phyloP scores from a whole-genome alignment of 30 jellyfish, hydroid and myxozoan species.

The Turritopsis rubra region DNA sequence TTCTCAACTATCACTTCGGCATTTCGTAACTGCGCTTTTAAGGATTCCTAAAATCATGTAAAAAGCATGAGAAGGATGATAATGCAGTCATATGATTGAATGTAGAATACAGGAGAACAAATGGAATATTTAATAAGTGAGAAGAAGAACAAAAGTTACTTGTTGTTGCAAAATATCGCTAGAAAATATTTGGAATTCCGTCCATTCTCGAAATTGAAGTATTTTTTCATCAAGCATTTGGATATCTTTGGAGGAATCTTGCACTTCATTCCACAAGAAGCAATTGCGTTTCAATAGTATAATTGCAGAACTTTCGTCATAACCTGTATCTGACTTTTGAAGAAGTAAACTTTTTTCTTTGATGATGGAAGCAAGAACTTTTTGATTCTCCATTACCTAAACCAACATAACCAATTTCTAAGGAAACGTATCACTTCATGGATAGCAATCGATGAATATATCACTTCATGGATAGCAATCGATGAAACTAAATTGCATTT shows the following conservation, averaged over 20 bases:
- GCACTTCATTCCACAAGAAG: neutral
- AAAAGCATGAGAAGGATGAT: too few species aligned
- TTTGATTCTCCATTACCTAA: neutral
- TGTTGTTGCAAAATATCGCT: neutral
- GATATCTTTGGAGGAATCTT: neutral
- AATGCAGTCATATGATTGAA: too few species aligned
- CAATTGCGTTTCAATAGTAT: neutral
- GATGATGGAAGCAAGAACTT: neutral
- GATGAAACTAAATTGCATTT: neutral
- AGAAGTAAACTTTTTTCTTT: neutral
- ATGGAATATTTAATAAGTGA: too few species aligned
- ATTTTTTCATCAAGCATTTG: neutral
- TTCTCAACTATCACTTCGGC: neutral
- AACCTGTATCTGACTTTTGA: neutral
- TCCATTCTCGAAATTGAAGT: neutral
- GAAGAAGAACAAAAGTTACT: neutral
- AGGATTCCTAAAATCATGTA: neutral
- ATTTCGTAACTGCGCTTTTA: neutral
- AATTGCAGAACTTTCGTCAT: neutral
- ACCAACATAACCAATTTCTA: too few species aligned
- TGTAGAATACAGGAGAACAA: too few species aligned
- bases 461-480: neutral
- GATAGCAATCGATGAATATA: neutral
- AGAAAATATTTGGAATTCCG: neutral
- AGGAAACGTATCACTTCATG: neutral